Conservation (phyloP, 1,140 invertebrate species). For the Bombyx mori region DNA sequence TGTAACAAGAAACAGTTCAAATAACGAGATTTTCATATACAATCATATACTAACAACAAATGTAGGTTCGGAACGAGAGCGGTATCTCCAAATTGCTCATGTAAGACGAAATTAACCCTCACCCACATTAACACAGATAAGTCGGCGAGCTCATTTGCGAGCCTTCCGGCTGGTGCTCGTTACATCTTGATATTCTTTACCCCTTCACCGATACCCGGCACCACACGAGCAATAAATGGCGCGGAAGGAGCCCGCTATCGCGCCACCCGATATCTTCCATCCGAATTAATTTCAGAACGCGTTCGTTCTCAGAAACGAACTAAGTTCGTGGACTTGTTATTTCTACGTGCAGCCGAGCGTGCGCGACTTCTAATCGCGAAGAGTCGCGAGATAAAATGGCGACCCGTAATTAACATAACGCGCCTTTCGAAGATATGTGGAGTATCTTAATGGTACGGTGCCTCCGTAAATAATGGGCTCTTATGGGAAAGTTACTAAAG, state of each 20-base stretch:
- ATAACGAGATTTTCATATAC: constrained; percentile 6
- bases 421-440: constrained; percentile 68
- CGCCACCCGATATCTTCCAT: constrained; percentile 67
- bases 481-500: constrained; percentile 67
- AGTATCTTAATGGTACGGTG: constrained; percentile 69
- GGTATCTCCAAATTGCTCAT: constrained; percentile 65
- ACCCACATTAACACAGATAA: constrained; percentile 67
- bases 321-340: constrained; percentile 66
- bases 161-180: constrained; percentile 65
- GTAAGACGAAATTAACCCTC: constrained; percentile 68
- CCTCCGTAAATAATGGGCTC: constrained; percentile 69
- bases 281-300: constrained; percentile 68
- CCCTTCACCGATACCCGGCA: constrained; percentile 61
- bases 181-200: constrained; percentile 72
- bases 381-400: constrained; percentile 66
- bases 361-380: constrained; percentile 63
- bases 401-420: constrained; percentile 69
- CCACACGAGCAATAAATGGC: constrained; percentile 69
- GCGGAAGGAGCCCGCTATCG: constrained; percentile 65
- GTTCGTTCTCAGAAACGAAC: constrained; percentile 55
- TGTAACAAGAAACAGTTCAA: constrained; percentile 5
- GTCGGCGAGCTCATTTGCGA: constrained; percentile 68
- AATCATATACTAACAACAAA: constrained; percentile 27
- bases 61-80: constrained; percentile 34
- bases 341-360: constrained; percentile 54